Conservation (phyloP, 1,140 invertebrate species). For the Leucophenga varia region DNA sequence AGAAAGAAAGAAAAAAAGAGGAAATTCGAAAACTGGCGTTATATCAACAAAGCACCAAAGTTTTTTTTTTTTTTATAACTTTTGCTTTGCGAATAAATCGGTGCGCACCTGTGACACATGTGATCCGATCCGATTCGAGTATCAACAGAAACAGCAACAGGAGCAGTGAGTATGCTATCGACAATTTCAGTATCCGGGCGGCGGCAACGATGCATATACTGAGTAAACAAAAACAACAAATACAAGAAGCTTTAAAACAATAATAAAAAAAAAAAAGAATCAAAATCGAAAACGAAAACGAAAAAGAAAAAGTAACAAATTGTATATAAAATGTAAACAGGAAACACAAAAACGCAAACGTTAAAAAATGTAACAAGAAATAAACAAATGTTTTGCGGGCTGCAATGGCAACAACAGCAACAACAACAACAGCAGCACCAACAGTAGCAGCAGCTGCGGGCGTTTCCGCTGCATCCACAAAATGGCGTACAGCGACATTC, state of each 20-base stretch:
- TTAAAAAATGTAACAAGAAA: conserved; percentile 3
- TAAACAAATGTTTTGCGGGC: conserved; percentile 10
- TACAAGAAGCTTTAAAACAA: conserved; percentile 11
- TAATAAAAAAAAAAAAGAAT: conserved; percentile 21
- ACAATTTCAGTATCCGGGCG: conserved; percentile 30
- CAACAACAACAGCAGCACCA: neutral
- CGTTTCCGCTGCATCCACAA: neutral
- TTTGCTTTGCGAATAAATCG: too few species aligned
- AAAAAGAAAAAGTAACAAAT: neutral
- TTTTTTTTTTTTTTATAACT: too few species aligned
- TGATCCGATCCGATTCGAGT: conserved; percentile 24
- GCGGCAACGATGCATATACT: neutral
- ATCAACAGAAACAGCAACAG: neutral
- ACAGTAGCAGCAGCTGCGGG: conserved; percentile 4
- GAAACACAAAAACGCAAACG: conserved; percentile 42
- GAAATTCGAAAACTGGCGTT: conserved; percentile 8
- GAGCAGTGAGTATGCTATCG: neutral
- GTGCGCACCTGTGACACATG: conserved; percentile 45
- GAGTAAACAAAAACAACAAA: neutral
- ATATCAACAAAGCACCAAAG: too few species aligned
- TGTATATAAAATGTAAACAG: conserved; percentile 40
- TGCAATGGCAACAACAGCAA: neutral
- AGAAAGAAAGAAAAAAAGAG: conserved; percentile 12
- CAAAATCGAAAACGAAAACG: too few species aligned
- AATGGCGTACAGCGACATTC: neutral